A percentile compares a stretch with the other conserved stretches of the same genome.
phyloP scores from a whole-genome alignment of 1,140 invertebrate genomes.

The Akabosia matsudoensis region DNA sequence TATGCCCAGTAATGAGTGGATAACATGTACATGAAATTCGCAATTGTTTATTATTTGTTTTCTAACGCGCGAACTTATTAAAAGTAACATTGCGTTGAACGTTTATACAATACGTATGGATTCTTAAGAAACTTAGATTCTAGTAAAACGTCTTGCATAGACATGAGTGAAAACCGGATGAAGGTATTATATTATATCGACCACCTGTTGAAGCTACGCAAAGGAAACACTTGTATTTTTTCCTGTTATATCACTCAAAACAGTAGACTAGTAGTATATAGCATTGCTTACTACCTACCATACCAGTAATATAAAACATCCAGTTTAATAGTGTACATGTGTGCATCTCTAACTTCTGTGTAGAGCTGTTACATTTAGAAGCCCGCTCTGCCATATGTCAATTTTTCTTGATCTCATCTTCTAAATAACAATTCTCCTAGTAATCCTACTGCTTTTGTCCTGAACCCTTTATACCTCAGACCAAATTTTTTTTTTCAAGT shows the following conservation, averaged over 20 bases:
- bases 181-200: slow-evolving; percentile 1
- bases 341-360: background rate
- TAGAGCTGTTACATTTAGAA: background rate
- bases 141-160: background rate
- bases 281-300: too few relatives aligned
- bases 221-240: background rate
- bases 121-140: background rate
- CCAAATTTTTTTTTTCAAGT: background rate
- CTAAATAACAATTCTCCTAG: background rate
- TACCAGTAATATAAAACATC: too few relatives aligned
- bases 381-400: slow-evolving; percentile 15
- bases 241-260: background rate
- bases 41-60: too few relatives aligned
- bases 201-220: background rate
- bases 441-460: background rate
- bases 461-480: background rate
- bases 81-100: too few relatives aligned
- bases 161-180: background rate
- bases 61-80: too few relatives aligned
- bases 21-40: too few relatives aligned
- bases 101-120: too few relatives aligned
- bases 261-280: background rate
- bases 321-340: background rate
- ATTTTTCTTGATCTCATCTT: slow-evolving; percentile 5
- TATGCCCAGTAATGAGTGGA: too few relatives aligned